Evolutionary conservation across 2,797 vertebrate genomes (phyloP).

Genomic region (Chelon labrosus): DNA sequence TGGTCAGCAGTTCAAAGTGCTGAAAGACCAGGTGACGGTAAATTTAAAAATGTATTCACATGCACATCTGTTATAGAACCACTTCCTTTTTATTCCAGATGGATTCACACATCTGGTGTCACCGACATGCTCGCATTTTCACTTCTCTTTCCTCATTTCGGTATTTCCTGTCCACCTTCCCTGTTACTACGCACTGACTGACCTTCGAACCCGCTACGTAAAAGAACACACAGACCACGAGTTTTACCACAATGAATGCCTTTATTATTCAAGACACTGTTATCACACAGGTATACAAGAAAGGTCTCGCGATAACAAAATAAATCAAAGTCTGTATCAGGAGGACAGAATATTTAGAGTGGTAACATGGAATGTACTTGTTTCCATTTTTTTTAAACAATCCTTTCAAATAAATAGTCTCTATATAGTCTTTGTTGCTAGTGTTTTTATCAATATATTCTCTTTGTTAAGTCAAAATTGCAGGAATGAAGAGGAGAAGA

Average conservation of each 20-base stretch:
- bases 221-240: slow-evolving; percentile 17
- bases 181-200: neutral
- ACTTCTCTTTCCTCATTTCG: neutral
- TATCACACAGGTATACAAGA: slow-evolving; percentile 82
- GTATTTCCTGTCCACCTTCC: neutral
- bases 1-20: neutral
- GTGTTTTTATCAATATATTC: slow-evolving; percentile 81
- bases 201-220: neutral
- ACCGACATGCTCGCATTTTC: neutral
- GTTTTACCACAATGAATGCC: slow-evolving; percentile 81
- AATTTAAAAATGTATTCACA: no score
- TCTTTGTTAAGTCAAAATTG: slow-evolving; percentile 74
- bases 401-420: slow-evolving; percentile 87
- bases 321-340: slow-evolving; percentile 74
- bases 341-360: slow-evolving; percentile 79
- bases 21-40: neutral
- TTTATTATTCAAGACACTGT: slow-evolving; percentile 86
- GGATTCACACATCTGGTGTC: neutral
- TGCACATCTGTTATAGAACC: neutral
- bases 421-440: slow-evolving; percentile 81
- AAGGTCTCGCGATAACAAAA: slow-evolving; percentile 84
- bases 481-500: slow-evolving; percentile 77
- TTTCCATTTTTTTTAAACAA: slow-evolving; percentile 78
- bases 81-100: neutral
- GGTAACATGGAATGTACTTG: slow-evolving; percentile 85